Percentiles rank a stretch among this genome's conserved stretches.
phyloP scores from a whole-genome alignment of 2,797 vertebrate genomes.

The Gila robusta region DNA sequence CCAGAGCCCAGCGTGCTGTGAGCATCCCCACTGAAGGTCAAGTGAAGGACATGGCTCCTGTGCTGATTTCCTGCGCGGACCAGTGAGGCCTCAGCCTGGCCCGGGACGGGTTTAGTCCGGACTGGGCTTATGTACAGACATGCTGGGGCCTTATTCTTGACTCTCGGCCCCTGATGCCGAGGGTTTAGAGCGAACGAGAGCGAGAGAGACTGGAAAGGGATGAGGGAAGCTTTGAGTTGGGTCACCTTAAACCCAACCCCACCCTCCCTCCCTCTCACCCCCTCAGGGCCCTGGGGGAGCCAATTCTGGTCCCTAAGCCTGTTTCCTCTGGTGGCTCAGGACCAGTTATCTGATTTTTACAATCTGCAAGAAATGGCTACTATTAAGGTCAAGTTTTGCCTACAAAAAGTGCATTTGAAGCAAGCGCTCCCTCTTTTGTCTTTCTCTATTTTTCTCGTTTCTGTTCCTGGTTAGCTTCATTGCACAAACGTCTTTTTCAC shows the following conservation, averaged over 20 bases:
- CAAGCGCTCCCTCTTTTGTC: constrained; percentile 25
- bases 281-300: constrained; percentile 40
- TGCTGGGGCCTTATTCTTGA: constrained; percentile 85
- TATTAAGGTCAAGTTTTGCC: constrained; percentile 76
- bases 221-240: constrained; percentile 53
- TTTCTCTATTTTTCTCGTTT: constrained; percentile 59
- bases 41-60: constrained; percentile 93
- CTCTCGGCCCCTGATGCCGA: constrained; percentile 84
- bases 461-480: constrained; percentile 72
- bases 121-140: constrained; percentile 55
- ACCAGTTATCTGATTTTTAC: constrained; percentile 71
- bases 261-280: constrained; percentile 23
- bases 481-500: constrained; percentile 70
- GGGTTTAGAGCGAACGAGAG: constrained; percentile 72
- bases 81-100: constrained; percentile 85
- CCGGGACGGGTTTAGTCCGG: constrained; percentile 17
- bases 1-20: constrained; percentile 90
- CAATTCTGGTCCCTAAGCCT: constrained; percentile 72
- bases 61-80: constrained; percentile 99
- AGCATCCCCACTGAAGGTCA: constrained; percentile 87
- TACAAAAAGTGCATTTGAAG: constrained; percentile 70
- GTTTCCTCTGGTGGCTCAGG: constrained; percentile 82
- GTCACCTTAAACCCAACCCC: constrained; percentile 46
- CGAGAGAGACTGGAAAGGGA: constrained; percentile 61
- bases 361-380: constrained; percentile 79